Conservation (phyloP, 2,888 invertebrate species). For the Erebia aethiops region DNA sequence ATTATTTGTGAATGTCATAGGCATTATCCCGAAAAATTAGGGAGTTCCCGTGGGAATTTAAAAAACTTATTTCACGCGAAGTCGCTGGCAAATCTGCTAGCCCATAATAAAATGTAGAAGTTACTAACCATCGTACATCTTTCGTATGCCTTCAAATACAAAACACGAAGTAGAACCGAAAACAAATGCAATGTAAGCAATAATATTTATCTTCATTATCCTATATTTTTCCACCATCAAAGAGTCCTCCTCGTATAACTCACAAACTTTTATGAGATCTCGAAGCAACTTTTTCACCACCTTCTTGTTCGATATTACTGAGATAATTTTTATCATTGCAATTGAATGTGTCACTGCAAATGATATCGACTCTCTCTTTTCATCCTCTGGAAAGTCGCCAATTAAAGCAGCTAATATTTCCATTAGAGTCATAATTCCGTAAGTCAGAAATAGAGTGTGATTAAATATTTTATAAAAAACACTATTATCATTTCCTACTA, state of each 20-base stretch:
- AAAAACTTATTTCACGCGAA: too few relatives aligned
- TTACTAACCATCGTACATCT: slow-evolving; percentile 54
- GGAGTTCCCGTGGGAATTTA: too few relatives aligned
- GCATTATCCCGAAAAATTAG: too few relatives aligned
- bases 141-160: slow-evolving; percentile 67
- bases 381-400: slow-evolving; percentile 68
- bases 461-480: slow-evolving; percentile 56
- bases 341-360: slow-evolving; percentile 70
- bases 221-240: slow-evolving; percentile 60
- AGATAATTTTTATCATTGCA: slow-evolving; percentile 66
- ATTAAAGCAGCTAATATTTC: slow-evolving; percentile 66
- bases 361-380: slow-evolving; percentile 66
- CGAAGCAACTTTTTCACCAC: slow-evolving; percentile 57
- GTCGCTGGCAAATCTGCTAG: too few relatives aligned
- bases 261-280: slow-evolving; percentile 61
- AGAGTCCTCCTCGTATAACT: slow-evolving; percentile 55
- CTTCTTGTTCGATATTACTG: slow-evolving; percentile 58
- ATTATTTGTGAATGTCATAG: too few relatives aligned
- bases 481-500: slow-evolving; percentile 57
- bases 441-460: slow-evolving; percentile 53
- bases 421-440: slow-evolving; percentile 62
- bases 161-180: slow-evolving; percentile 60
- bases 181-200: slow-evolving; percentile 57
- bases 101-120: too few relatives aligned
- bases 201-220: slow-evolving; percentile 64